Evolutionary conservation across 2,797 vertebrate genomes (phyloP).

Genomic region (Acanthiza pusilla): DNA sequence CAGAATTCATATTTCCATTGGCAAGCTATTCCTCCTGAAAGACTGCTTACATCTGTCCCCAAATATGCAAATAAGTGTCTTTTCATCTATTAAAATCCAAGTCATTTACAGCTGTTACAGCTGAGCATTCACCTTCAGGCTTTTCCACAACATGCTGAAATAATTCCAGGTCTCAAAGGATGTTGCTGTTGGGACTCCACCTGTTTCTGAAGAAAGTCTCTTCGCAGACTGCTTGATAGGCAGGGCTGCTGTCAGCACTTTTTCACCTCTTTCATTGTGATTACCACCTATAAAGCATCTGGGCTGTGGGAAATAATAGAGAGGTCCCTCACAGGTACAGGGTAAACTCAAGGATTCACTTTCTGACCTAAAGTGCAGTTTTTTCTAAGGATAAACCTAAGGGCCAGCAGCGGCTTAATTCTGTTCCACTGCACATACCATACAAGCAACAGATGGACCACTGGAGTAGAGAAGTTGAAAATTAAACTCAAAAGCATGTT

Average conservation of each 20-base stretch:
- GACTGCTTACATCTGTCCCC: background rate
- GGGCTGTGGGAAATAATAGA: background rate
- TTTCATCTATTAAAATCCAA: slow-evolving; percentile 7
- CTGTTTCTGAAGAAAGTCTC: background rate
- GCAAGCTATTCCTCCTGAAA: background rate
- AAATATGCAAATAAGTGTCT: background rate
- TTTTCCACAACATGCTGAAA: background rate
- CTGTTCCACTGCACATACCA: background rate
- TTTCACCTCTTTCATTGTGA: background rate
- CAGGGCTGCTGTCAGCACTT: background rate
- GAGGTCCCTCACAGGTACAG: background rate
- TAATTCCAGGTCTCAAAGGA: background rate
- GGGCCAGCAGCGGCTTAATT: background rate
- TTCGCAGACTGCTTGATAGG: background rate
- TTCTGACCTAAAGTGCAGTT: background rate
- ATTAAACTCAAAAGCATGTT: background rate
- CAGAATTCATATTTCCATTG: slow-evolving; percentile 31
- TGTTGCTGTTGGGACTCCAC: background rate
- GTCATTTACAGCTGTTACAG: background rate
- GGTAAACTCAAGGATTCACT: background rate
- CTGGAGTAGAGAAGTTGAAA: background rate
- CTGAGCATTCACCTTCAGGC: background rate
- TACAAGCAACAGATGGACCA: background rate
- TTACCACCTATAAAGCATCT: background rate
- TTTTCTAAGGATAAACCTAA: background rate